phyloP scores from a whole-genome alignment of 2,113 vertebrate genomes.

The Chrysochloris asiatica region DNA sequence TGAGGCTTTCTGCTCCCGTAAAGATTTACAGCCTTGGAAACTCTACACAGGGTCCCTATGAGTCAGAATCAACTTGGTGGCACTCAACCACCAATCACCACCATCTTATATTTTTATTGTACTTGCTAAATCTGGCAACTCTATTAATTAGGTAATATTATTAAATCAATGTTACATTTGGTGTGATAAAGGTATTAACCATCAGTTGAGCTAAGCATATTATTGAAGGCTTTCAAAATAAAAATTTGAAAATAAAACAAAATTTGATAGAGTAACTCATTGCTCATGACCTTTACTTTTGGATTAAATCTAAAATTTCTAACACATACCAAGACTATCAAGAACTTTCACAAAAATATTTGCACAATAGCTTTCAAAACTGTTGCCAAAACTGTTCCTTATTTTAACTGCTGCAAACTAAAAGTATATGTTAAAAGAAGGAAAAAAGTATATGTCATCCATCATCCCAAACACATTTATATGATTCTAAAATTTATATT shows the following conservation, averaged over 20 bases:
- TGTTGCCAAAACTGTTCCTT: constrained; percentile 38
- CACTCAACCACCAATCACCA: too few relatives aligned
- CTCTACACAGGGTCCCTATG: too few relatives aligned
- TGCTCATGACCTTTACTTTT: constrained; percentile 38
- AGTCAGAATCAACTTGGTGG: too few relatives aligned
- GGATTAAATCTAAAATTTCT: constrained; percentile 42
- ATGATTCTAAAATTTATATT: constrained; percentile 8
- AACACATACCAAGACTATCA: not conserved
- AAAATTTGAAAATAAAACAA: not conserved
- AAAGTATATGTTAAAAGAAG: too few relatives aligned
- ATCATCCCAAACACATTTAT: constrained; percentile 39
- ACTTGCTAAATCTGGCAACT: not conserved
- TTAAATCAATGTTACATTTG: not conserved
- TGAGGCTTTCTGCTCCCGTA: too few relatives aligned
- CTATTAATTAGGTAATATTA: constrained; percentile 28
- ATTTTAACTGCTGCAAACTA: constrained; percentile 12
- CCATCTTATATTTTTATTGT: too few relatives aligned
- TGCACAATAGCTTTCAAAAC: constrained; percentile 36
- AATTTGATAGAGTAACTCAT: not conserved
- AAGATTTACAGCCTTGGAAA: too few relatives aligned
- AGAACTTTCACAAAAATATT: not conserved
- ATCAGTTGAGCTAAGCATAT: not conserved
- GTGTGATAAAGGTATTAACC: not conserved
- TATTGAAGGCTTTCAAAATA: constrained; percentile 34
- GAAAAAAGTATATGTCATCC: constrained; percentile 25